Percentiles rank a stretch among this genome's conserved stretches.
Conservation (phyloP, 2,113 vertebrate genomes). For the Proteles cristata region DNA sequence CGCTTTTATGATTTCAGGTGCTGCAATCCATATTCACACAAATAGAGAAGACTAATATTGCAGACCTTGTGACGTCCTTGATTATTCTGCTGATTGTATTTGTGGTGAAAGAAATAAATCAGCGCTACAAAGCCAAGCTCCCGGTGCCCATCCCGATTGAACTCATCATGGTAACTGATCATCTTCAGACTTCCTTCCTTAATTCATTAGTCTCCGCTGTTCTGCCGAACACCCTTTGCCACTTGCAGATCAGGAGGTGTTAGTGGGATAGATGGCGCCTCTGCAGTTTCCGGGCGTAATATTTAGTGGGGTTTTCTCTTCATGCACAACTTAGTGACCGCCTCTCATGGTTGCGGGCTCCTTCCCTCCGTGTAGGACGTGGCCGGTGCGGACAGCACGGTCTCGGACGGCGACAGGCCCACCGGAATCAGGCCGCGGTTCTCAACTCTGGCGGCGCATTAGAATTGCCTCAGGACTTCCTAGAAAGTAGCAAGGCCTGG, state of each 20-base stretch:
- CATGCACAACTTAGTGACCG: neutral
- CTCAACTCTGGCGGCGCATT: neutral
- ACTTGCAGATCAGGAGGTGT: neutral
- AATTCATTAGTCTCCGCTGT: neutral
- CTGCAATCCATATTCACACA: constrained; percentile 89
- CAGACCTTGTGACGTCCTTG: constrained; percentile 93
- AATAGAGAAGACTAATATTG: constrained; percentile 91
- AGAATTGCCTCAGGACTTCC: neutral
- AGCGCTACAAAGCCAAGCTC: constrained; percentile 93
- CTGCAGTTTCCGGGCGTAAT: neutral
- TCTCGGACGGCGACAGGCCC: neutral
- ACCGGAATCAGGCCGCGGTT: neutral
- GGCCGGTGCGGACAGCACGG: neutral
- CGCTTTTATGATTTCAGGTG: constrained; percentile 86
- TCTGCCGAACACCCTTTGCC: neutral
- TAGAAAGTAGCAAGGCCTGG: neutral
- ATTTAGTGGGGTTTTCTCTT: constrained; percentile 30
- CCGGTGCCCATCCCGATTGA: constrained; percentile 96
- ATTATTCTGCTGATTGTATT: constrained; percentile 92
- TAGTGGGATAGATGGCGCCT: neutral
- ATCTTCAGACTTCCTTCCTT: neutral
- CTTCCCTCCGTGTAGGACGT: constrained; percentile 10
- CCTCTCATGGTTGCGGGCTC: neutral
- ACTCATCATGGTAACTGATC: constrained; percentile 92
- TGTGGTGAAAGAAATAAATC: constrained; percentile 94